Percentiles rank a stretch among this genome's conserved stretches.
phyloP scores from a whole-genome alignment of 2,888 invertebrate species.

The Ypsolopha scabrella region DNA sequence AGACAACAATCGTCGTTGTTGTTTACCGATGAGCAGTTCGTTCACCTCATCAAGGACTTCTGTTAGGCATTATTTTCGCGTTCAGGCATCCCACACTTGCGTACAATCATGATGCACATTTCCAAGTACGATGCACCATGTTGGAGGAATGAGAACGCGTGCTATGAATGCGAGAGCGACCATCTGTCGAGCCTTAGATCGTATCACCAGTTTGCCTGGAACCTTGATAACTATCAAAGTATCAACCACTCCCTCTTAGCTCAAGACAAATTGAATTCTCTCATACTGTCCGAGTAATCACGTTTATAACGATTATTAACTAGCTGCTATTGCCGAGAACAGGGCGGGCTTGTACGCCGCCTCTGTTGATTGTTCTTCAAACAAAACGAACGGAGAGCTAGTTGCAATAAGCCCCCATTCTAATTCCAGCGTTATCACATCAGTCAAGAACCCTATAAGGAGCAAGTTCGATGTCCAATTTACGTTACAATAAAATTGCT shows the following conservation, averaged over 20 bases:
- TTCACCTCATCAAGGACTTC: conserved; percentile 56
- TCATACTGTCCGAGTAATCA: conserved; percentile 26
- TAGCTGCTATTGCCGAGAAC: conserved; percentile 7
- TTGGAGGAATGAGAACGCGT: conserved; percentile 58
- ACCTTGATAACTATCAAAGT: conserved; percentile 32
- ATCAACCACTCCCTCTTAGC: conserved; percentile 37
- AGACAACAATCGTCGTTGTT: conserved; percentile 40
- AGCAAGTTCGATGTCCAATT: background rate
- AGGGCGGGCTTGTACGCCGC: background rate
- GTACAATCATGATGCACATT: conserved; percentile 42
- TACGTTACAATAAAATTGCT: conserved; percentile 2
- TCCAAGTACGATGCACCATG: conserved; percentile 59
- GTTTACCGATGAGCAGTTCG: conserved; percentile 43
- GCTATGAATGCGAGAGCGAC: conserved; percentile 50
- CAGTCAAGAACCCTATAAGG: conserved; percentile 2
- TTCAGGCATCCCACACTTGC: conserved; percentile 44
- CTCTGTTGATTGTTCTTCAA: conserved; percentile 2
- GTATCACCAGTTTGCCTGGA: conserved; percentile 35
- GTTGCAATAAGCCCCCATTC: background rate
- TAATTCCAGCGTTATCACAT: background rate
- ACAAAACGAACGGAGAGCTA: background rate
- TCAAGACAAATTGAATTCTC: conserved; percentile 49
- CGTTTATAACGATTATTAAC: conserved; percentile 32
- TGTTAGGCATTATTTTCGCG: conserved; percentile 42
- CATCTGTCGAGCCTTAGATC: conserved; percentile 40